A percentile compares a stretch with the other conserved stretches of the same genome.
Conservation (phyloP, 2,113 vertebrate species). For the Ctenodactylus gundi region DNA sequence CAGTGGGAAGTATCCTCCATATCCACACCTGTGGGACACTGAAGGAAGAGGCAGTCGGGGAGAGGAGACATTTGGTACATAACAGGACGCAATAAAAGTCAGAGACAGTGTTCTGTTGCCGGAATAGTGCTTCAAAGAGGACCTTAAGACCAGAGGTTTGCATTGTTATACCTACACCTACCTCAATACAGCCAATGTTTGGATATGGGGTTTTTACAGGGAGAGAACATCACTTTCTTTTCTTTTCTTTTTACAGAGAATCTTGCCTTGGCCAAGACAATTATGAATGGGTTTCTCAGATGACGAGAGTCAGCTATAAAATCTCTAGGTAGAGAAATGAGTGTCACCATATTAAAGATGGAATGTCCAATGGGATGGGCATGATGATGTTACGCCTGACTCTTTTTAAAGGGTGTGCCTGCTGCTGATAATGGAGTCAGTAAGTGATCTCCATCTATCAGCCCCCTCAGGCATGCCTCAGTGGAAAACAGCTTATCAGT, state of each 20-base stretch:
- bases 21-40: neutral
- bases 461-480: neutral
- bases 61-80: neutral
- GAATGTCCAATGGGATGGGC: too few relatives aligned
- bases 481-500: neutral
- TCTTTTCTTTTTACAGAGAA: too few relatives aligned
- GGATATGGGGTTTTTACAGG: neutral
- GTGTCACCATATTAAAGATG: neutral
- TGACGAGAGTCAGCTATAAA: neutral
- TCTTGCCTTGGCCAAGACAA: neutral
- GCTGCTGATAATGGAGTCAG: neutral
- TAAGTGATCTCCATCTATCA: neutral
- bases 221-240: neutral
- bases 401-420: neutral
- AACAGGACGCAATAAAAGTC: neutral
- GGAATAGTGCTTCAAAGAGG: neutral
- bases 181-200: neutral
- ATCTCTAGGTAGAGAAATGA: neutral
- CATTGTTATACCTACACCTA: neutral
- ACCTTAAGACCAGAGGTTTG: neutral
- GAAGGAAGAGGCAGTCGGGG: neutral
- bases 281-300: neutral
- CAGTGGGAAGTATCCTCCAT: neutral
- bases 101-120: neutral
- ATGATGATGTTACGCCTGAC: neutral